A percentile compares a stretch with the other conserved stretches of the same genome.
Evolutionary conservation across 2,113 vertebrate species (phyloP).

Genomic region (Spermophilus dauricus): DNA sequence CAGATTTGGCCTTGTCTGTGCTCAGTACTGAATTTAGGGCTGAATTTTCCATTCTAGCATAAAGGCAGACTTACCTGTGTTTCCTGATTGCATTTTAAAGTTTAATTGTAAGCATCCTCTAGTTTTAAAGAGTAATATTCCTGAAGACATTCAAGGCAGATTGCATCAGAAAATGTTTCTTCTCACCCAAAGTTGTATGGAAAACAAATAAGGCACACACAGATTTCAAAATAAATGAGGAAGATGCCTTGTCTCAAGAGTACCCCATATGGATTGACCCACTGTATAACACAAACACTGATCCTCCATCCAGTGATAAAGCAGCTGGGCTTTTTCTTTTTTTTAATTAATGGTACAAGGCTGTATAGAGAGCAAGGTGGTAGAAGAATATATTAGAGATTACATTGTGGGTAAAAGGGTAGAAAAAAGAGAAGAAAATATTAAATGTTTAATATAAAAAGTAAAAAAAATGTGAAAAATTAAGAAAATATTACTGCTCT

Average conservation of each 20-base stretch:
- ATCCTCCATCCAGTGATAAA: background rate
- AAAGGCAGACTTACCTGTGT: background rate
- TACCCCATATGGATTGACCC: background rate
- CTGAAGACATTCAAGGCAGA: conserved; percentile 38
- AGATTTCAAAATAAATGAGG: conserved; percentile 24
- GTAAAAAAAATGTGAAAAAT: background rate
- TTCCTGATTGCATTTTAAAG: background rate
- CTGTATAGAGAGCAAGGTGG: background rate
- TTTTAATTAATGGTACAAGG: background rate
- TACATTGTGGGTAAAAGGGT: background rate
- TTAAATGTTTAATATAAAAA: background rate
- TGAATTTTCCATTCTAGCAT: background rate
- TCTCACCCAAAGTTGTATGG: background rate
- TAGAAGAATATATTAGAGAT: background rate
- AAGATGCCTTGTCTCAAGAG: background rate
- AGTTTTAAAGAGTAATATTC: conserved; percentile 51
- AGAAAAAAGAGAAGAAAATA: background rate
- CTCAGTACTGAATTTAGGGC: background rate
- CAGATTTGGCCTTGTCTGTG: background rate
- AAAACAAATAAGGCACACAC: background rate
- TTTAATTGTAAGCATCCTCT: background rate
- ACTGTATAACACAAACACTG: background rate
- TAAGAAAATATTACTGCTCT: background rate
- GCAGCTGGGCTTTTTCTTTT: background rate
- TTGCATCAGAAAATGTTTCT: conserved; percentile 37